Evolutionary conservation across 2,113 vertebrate genomes (phyloP), one percentile per base, ranked within the genome.

Genomic region (Poeciliopsis prolifica): DNA sequence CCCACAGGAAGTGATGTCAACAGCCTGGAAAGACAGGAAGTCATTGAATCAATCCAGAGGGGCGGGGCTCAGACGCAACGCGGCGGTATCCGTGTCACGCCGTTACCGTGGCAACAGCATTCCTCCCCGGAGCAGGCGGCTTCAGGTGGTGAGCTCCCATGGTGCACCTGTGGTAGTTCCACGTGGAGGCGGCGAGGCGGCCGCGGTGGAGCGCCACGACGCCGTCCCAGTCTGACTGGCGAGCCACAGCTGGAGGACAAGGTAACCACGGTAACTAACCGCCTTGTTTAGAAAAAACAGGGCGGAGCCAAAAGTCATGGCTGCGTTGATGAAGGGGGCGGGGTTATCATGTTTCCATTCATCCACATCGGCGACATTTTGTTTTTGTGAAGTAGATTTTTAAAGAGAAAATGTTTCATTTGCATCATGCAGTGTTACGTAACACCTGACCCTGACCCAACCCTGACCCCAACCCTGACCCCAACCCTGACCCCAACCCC

Each of bases 171-270:
- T 96, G 96, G 74, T 96, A 98, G 91, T 96, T 99, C 98, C 98
- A 99, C 0, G 98, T 97, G 24, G 96, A 97, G 81, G 95, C 92
- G 0, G 94, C 92, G 5, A 95, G 90, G 81, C 93, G 95, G 2
- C 95, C 94, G 5, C 96, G 96, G 82, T 99, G 98, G 83, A 97
- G 98, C 19, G 97, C 96, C 15, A 99, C 88, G 33, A 99, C 96
- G 31, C 95, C 89, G 79, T 99, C 98, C 98, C 98, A 99, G 90
- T 99, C 97, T 48, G 94, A 96, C 91, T 98, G 96, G 79, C 95
- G 98, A 30, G 96, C 94, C 85, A 92, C 89, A 6, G 97, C 98
- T 99, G 90, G 73, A 37, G 37, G 30, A 22, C 7, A 22, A 9
- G 51, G 42, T 4, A 5, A 44, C 13, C 29, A 19, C 11, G 10